These are phyloP conservation scores for Bucco capensis DNA, from an alignment of 2,113 vertebrate genomes.

Conservation along the genomic window DNA sequence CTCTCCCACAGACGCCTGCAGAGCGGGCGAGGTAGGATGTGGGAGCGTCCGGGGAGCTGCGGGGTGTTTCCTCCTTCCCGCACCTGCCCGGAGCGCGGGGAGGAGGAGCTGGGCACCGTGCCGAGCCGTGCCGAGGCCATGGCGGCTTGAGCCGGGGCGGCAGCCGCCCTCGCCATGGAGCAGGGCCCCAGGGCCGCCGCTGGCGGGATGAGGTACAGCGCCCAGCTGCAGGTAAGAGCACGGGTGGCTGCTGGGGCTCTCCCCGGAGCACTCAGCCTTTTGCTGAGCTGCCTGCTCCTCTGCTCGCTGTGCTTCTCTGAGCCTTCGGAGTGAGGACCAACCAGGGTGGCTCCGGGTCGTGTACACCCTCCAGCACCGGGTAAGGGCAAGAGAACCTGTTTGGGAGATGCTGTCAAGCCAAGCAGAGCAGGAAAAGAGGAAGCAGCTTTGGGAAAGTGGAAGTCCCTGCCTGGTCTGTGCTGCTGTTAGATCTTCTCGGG, in stretches of 20 bases:
- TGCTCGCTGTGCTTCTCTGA: rapidly evolving
- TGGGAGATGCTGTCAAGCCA: neutral
- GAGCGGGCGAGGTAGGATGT: neutral
- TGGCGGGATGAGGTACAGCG: slow-evolving; percentile 37
- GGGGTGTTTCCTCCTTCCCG: neutral
- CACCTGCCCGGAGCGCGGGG: neutral
- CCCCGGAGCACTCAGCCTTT: rapidly evolving
- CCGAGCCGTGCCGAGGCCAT: neutral
- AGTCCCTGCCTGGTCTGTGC: neutral
- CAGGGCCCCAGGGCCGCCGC: neutral
- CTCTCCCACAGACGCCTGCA: rapidly evolving
- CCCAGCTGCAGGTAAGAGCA: slow-evolving; percentile 26
- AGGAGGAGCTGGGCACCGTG: neutral
- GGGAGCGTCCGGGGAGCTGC: neutral
- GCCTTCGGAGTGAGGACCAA: neutral
- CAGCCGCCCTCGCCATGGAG: slow-evolving; percentile 19
- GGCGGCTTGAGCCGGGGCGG: neutral
- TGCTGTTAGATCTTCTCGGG: rapidly evolving
- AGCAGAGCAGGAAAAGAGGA: neutral
- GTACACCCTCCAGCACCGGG: rapidly evolving
- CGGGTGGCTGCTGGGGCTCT: neutral
- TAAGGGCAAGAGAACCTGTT: neutral
- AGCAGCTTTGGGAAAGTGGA: neutral
- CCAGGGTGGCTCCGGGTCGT: neutral
- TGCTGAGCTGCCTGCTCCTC: rapidly evolving